Base-by-base conservation (phyloP, 2,888 invertebrate genomes). In the Eulithis prunata region DNA sequence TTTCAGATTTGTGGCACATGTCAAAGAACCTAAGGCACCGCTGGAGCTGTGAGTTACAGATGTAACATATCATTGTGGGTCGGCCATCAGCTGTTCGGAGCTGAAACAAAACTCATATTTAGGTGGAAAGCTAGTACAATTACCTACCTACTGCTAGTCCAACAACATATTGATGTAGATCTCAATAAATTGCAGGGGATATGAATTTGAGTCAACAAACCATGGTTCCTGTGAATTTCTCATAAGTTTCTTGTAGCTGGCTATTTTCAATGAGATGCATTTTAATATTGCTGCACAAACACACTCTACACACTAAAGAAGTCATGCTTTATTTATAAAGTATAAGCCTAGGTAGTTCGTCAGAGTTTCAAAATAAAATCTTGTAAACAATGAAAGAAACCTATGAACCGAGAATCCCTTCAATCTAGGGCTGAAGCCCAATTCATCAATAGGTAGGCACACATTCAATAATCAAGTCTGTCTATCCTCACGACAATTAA, bases 1-100 rank as follows among this genome's bases (percentile, higher is more conserved):
- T 66, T 7, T 62, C 62, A 6, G 66, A 66, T 62, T 59, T 62
- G 41, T 66, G 59, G 12, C 66, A 66, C 62, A 66, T 62, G 14
- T 66, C 10, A 11, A 56, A 56, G 56, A 66, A 66, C 45, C 28
- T 62, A 7, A 56, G 21, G 43, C 58, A 66, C 46, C 36, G 45
- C 12, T 56, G 58, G 8, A 66, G 49, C 4, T 59, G 62, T 32
- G 66, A 58, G 51, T 47, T 66, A 55, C 66, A 66, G 14, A 66
- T 52, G 13, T 59, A 66, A 47, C 66, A 66, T 4, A 66, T 38
- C 52, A 56, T 52, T 13, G 56, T 13, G 13, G 58, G 55, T 8
- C 12, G 13, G 14, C 54, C 54, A 41, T 62, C 46, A 11, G 4
- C 38, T 46, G 62, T 55, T 32, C n/a, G 49, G 8, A 62, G 54